Percentiles rank a stretch among this genome's conserved stretches.
These are phyloP conservation scores for Corythucha ciliata DNA, from an alignment of 2,888 invertebrate species.

Conservation along the genomic window DNA sequence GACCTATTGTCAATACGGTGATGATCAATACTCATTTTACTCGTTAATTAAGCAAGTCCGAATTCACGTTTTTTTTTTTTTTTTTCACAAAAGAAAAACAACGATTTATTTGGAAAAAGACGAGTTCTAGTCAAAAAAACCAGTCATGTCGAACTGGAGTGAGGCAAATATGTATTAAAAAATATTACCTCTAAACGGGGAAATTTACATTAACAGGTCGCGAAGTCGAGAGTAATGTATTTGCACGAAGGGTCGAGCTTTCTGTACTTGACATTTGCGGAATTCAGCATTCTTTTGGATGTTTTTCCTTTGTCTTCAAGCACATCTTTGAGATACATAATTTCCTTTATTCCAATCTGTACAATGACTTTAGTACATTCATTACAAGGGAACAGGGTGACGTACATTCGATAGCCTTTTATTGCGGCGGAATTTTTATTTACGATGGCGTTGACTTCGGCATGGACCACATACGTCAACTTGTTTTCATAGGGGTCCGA, in stretches of 20 bases:
- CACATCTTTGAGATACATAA: conserved; percentile 9
- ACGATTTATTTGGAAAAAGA: too few relatives aligned
- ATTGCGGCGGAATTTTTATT: conserved; percentile 77
- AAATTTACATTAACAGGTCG: too few relatives aligned
- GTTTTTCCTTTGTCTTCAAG: conserved; percentile 14
- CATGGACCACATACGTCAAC: conserved; percentile 90
- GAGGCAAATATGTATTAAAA: too few relatives aligned
- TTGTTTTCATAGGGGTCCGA: conserved; percentile 61
- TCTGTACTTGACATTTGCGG: conserved; percentile 19
- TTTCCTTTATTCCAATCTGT: conserved; percentile 45
- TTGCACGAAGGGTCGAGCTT: background rate
- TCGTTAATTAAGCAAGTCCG: too few relatives aligned
- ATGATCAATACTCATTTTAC: too few relatives aligned
- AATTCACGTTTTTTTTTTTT: too few relatives aligned
- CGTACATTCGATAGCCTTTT: conserved; percentile 72
- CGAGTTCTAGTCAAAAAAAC: too few relatives aligned
- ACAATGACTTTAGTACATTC: conserved; percentile 96
- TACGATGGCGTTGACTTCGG: conserved; percentile 93
- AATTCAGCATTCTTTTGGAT: conserved; percentile 16
- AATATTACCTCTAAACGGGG: too few relatives aligned
- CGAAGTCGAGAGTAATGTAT: conserved; percentile 16
- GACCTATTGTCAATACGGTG: too few relatives aligned
- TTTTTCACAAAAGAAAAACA: too few relatives aligned
- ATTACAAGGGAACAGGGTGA: conserved; percentile 90
- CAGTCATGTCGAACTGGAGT: too few relatives aligned